Percentiles rank a stretch among this genome's conserved stretches.
phyloP scores from a whole-genome alignment of 2,797 vertebrate species.

The Brachyrhaphis roseni region DNA sequence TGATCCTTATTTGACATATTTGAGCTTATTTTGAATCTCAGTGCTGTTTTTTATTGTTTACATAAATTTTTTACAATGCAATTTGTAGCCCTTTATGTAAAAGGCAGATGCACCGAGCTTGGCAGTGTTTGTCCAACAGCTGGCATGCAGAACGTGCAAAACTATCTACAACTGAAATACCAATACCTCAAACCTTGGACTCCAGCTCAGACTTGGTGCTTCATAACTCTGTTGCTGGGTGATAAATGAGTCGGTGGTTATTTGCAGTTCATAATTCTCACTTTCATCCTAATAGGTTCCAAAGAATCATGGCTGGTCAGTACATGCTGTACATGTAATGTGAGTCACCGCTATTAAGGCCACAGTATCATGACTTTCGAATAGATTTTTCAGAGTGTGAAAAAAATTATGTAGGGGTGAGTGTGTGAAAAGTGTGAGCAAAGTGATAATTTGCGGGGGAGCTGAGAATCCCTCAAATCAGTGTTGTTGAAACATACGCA shows the following conservation, averaged over 20 bases:
- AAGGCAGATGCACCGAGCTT: background rate
- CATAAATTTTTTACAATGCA: background rate
- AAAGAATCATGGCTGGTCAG: background rate
- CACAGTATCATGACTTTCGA: background rate
- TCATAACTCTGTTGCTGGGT: background rate
- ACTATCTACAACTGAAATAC: background rate
- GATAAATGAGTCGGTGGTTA: background rate
- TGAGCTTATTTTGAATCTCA: background rate
- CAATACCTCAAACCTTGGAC: background rate
- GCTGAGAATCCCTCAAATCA: background rate
- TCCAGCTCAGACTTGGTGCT: background rate
- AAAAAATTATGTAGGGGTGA: background rate
- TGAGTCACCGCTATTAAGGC: background rate
- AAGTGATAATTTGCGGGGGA: background rate
- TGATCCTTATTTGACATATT: background rate
- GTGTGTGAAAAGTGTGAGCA: background rate
- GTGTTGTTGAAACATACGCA: slow-evolving; percentile 13
- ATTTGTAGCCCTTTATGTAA: background rate
- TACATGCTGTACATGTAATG: background rate
- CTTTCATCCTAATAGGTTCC: background rate
- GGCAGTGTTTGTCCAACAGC: background rate
- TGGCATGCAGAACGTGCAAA: background rate
- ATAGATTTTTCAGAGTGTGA: background rate
- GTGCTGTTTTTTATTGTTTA: background rate
- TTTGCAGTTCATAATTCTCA: background rate